phyloP scores from a whole-genome alignment of 2,797 vertebrate species.

The Argya squamiceps region DNA sequence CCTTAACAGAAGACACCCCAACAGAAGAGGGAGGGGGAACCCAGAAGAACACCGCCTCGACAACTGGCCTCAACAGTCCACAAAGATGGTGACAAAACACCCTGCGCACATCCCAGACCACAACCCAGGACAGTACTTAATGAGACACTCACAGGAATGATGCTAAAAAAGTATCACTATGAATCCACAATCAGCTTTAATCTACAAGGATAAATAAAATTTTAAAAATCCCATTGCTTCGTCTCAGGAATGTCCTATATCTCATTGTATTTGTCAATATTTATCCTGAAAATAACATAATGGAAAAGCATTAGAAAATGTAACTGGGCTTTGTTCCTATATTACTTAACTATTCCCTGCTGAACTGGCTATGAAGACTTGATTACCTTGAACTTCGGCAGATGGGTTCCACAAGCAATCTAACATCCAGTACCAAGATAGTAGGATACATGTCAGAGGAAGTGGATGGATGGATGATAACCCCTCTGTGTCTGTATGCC shows the following conservation, averaged over 20 bases:
- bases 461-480: neutral
- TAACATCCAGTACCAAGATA: neutral
- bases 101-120: too few relatives aligned
- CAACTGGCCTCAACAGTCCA: too few relatives aligned
- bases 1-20: too few relatives aligned
- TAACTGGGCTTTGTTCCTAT: neutral
- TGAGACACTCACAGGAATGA: neutral
- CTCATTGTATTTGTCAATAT: neutral
- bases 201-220: neutral
- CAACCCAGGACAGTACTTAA: neutral
- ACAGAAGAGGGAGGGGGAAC: too few relatives aligned
- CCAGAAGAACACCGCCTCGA: too few relatives aligned
- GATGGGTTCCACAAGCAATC: neutral
- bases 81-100: too few relatives aligned
- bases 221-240: neutral
- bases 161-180: neutral
- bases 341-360: neutral
- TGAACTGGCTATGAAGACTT: neutral
- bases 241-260: neutral
- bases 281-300: neutral
- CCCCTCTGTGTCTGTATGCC: neutral
- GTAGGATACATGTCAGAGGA: neutral
- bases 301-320: neutral
- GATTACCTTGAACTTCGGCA: neutral
- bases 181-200: neutral